These are phyloP conservation scores for Anser brachyrhynchus DNA, from an alignment of 2,113 vertebrate species.

Conservation along the genomic window DNA sequence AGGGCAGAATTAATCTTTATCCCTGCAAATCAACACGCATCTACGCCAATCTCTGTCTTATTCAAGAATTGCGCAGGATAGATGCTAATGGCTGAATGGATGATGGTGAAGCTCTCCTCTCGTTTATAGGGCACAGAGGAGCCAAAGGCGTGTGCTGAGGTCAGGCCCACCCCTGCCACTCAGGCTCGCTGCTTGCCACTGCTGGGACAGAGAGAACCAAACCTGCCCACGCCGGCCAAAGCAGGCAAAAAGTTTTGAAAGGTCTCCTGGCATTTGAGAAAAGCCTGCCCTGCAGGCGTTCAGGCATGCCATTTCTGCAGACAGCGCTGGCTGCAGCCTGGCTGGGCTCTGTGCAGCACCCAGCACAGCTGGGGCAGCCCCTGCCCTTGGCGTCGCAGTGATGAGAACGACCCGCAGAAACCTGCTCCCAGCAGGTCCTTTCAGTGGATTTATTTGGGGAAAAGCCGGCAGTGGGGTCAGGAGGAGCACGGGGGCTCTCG, in stretches of 20 bases:
- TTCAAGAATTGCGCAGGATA: neutral
- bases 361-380: neutral
- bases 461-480: no score
- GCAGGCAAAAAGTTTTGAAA: neutral
- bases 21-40: neutral
- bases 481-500: no score
- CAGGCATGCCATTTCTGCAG: neutral
- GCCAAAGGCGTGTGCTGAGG: neutral
- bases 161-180: neutral
- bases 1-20: neutral
- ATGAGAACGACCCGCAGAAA: neutral
- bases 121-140: neutral
- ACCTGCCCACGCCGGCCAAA: neutral
- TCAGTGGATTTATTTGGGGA: no score
- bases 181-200: no score
- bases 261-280: neutral
- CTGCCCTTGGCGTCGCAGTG: rapidly evolving
- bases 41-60: neutral
- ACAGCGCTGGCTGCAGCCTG: neutral
- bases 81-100: neutral
- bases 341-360: neutral
- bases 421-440: neutral
- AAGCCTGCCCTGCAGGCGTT: neutral
- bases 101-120: neutral
- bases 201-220: neutral